Percentiles rank a stretch among this genome's conserved stretches.
Evolutionary conservation across 2,888 invertebrate genomes (phyloP).

Genomic region (Netelia fuscicornis): DNA sequence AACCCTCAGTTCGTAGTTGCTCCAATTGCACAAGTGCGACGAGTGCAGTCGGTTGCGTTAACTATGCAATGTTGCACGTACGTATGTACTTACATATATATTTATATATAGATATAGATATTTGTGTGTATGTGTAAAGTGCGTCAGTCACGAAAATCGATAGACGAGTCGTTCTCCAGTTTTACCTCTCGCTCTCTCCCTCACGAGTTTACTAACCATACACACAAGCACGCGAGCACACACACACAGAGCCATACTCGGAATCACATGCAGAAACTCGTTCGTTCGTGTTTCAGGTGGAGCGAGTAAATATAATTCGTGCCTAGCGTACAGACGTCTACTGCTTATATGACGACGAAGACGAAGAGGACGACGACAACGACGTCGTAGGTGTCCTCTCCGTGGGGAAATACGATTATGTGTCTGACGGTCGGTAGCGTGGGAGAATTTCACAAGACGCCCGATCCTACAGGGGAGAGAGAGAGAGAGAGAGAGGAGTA

Average conservation of each 20-base stretch:
- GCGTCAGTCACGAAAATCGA: conserved; percentile 67
- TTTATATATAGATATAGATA: neutral
- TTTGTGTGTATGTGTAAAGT: conserved; percentile 44
- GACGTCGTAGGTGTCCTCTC: conserved; percentile 44
- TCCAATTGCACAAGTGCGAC: neutral
- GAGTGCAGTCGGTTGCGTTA: neutral
- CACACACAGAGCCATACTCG: neutral
- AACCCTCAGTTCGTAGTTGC: neutral
- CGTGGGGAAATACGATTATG: conserved; percentile 58
- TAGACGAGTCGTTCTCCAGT: conserved; percentile 59
- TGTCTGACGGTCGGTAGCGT: conserved; percentile 52
- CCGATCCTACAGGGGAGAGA: neutral
- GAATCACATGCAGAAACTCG: conserved; percentile 34
- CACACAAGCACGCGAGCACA: too few relatives aligned
- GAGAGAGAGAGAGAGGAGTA: neutral
- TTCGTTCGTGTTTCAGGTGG: conserved; percentile 27
- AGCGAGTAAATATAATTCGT: conserved; percentile 62
- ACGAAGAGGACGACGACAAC: conserved; percentile 24
- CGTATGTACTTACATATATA: neutral
- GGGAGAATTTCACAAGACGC: conserved; percentile 58
- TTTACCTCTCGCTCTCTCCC: conserved; percentile 47
- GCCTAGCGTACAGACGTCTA: conserved; percentile 42
- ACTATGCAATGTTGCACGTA: neutral
- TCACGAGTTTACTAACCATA: neutral
- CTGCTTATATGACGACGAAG: conserved; percentile 18